Conservation (phyloP, 2,113 vertebrate genomes). For the Phrynosoma blainvillii region DNA sequence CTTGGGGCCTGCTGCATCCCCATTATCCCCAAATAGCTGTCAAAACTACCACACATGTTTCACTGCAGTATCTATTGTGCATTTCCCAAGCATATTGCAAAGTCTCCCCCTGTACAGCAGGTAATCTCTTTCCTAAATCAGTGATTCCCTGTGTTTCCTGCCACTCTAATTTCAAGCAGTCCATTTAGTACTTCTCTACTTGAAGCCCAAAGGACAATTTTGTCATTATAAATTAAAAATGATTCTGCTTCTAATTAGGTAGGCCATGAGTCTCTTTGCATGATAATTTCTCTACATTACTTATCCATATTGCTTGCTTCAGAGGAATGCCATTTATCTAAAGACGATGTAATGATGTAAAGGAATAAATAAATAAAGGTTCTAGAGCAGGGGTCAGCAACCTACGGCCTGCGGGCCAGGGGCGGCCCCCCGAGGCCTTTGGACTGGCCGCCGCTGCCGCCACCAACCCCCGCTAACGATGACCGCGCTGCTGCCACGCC, state of each 20-base stretch:
- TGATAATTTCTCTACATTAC: constrained; percentile 11
- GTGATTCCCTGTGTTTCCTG: neutral
- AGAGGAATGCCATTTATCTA: constrained; percentile 8
- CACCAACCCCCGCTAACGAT: too few relatives aligned
- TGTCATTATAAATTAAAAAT: constrained; percentile 48
- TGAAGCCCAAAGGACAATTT: constrained; percentile 42
- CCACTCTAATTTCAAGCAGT: constrained; percentile 47
- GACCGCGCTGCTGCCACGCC: too few relatives aligned
- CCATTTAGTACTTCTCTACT: constrained; percentile 49
- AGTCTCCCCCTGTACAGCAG: constrained; percentile 12
- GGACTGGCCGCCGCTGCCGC: too few relatives aligned
- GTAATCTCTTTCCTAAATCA: constrained; percentile 17
- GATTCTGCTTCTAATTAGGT: constrained; percentile 38
- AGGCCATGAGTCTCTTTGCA: constrained; percentile 4
- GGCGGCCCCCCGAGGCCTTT: too few relatives aligned
- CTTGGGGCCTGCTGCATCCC: neutral
- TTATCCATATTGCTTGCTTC: constrained; percentile 17
- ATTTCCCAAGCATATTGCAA: neutral
- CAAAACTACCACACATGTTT: constrained; percentile 11
- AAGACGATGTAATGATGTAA: neutral
- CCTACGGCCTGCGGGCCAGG: too few relatives aligned
- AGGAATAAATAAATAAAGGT: neutral
- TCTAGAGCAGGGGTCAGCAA: too few relatives aligned
- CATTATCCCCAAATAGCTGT: neutral
- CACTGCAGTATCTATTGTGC: neutral